Evolutionary conservation across 2,888 invertebrate species (phyloP), one percentile per base, ranked within the genome.

Genomic region (Thelaira solivaga): DNA sequence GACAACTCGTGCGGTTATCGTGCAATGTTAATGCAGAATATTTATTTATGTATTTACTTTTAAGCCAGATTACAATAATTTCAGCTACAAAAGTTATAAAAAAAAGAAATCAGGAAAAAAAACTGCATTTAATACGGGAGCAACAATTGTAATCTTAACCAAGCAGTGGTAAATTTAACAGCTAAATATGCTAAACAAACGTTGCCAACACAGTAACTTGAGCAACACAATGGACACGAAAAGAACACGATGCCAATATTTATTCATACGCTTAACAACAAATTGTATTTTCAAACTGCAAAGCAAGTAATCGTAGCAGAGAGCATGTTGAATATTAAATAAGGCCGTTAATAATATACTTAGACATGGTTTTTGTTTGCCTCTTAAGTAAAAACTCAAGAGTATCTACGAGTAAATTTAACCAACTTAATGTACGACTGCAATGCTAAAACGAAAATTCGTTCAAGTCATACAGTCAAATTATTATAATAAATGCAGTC

Each of bases 1-100:
- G 69, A 69, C 76, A 81, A 76, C 81, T 81, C 81, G 81, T 81
- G 81, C 79, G 79, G 74, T 51, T 77, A 69, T 76, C 81, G 76
- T 81, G 80, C 75, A 80, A 65, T 57, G 47, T 29, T 43, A 51
- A 62, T 39, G 20, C 5, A 57, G 49, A 57, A 65, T n/a, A n/a
- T n/a, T n/a, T n/a, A n/a, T n/a, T n/a, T n/a, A n/a, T 41, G 26
- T 22, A 49, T 51, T 51, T 65, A 41, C 41, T 64, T 68, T 41
- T 45, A 36, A 34, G 20, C 64, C 47, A 61, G 47, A 57, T 72
- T 62, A 49, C 51, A 73, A 72, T 65, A 69, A 61, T 61, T 59
- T 41, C 49, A 55, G 11, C 11, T n/a, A 24, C 18, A 49, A 31
- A 24, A n/a, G n/a, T 49, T 47, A 61, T 10, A 36, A n/a, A 47